A percentile compares a stretch with the other conserved stretches of the same genome.
These are phyloP conservation scores for Monodelphis domestica DNA, from an alignment of 2,797 vertebrate species.

Conservation along the genomic window DNA sequence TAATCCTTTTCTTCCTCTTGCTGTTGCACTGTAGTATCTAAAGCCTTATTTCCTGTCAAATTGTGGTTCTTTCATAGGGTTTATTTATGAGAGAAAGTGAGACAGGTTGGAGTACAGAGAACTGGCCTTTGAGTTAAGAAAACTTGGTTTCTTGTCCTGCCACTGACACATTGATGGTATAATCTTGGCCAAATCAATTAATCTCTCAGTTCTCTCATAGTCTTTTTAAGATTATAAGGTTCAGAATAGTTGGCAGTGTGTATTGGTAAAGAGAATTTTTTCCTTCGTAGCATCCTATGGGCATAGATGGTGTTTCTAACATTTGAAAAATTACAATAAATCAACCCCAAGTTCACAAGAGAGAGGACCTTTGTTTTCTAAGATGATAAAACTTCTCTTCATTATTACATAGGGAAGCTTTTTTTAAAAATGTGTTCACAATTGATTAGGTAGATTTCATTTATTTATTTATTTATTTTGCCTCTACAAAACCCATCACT, in stretches of 20 bases:
- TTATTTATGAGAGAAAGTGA: not conserved
- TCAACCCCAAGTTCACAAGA: not conserved
- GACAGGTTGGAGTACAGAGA: not conserved
- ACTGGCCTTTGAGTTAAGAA: not conserved
- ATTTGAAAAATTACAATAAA: not conserved
- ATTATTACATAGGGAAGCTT: not conserved
- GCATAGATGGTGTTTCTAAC: not conserved
- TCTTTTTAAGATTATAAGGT: not conserved
- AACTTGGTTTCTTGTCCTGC: not conserved
- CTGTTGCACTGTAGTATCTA: not conserved
- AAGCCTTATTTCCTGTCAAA: not conserved
- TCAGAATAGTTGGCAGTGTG: not conserved
- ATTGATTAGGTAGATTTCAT: not conserved
- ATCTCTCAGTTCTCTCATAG: not conserved
- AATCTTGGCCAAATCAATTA: not conserved
- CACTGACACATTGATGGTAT: not conserved
- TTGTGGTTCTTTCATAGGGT: not conserved
- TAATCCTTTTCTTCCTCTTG: not conserved
- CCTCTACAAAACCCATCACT: not conserved
- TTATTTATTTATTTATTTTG: too few relatives aligned
- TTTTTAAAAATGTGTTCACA: not conserved
- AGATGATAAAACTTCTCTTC: not conserved
- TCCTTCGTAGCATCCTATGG: not conserved
- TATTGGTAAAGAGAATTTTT: not conserved
- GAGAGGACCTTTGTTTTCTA: not conserved